phyloP scores from a whole-genome alignment of 2,888 invertebrate species.

The Lymantria monacha region DNA sequence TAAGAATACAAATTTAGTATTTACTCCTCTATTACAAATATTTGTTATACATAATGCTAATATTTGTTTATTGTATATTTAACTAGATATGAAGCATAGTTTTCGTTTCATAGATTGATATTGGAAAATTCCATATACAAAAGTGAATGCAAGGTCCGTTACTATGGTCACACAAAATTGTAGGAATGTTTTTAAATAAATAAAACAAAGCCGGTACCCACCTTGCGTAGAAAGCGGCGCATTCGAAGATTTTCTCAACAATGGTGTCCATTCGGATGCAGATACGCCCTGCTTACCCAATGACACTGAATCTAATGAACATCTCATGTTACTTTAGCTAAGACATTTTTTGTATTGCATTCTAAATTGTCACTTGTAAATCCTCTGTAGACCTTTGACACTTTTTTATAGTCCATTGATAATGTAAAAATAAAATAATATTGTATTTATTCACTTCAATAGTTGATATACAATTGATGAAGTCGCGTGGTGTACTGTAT shows the following conservation, averaged over 20 bases:
- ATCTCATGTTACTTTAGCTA: constrained; percentile 42
- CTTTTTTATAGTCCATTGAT: not conserved
- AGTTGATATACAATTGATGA: constrained; percentile 4
- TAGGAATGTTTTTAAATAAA: constrained; percentile 27
- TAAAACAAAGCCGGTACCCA: constrained; percentile 27
- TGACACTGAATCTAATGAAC: constrained; percentile 38
- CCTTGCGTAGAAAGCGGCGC: constrained; percentile 33
- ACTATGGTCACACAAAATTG: constrained; percentile 16
- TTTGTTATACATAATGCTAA: too few species aligned
- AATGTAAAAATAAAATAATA: not conserved
- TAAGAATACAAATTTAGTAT: too few species aligned
- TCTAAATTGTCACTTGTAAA: not conserved
- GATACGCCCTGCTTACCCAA: constrained; percentile 37
- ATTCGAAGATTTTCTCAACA: constrained; percentile 40
- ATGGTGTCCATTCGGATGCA: constrained; percentile 60
- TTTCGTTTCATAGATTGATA: not conserved
- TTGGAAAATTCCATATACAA: not conserved
- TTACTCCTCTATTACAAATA: too few species aligned
- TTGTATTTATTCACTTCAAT: not conserved
- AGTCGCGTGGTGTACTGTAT: constrained; percentile 24
- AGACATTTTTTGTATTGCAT: constrained; percentile 38
- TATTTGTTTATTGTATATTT: not conserved
- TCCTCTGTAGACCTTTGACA: not conserved
- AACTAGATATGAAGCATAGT: not conserved
- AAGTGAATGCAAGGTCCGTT: not conserved